phyloP scores from a whole-genome alignment of 2,113 vertebrate species.

The Thryonomys swinderianus region DNA sequence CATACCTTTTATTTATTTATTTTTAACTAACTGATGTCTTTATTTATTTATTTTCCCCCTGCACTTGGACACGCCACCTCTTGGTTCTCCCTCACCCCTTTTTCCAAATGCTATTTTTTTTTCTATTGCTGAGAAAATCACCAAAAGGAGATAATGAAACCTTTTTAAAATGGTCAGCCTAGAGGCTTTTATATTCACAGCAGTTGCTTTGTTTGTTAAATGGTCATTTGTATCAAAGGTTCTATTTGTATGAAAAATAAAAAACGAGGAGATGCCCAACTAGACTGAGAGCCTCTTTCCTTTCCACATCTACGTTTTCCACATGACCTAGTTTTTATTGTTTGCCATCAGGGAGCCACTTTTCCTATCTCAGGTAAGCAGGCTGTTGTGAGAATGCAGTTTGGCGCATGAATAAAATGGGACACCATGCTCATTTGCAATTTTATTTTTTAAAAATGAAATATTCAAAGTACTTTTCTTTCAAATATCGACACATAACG shows the following conservation, averaged over 20 bases:
- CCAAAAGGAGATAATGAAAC: conserved; percentile 4
- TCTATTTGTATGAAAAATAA: conserved; percentile 61
- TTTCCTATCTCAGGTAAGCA: conserved; percentile 39
- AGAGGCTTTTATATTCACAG: conserved; percentile 55
- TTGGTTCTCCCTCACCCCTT: not conserved
- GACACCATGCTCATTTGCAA: conserved; percentile 83
- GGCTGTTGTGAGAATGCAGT: conserved; percentile 17
- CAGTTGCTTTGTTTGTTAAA: conserved; percentile 54
- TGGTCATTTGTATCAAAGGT: conserved; percentile 55
- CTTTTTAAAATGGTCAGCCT: not conserved
- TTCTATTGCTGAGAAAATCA: conserved; percentile 40
- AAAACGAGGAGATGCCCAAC: conserved; percentile 48
- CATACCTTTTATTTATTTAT: not conserved
- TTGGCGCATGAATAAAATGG: conserved; percentile 68
- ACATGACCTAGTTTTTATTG: conserved; percentile 28
- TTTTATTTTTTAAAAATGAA: conserved; percentile 94
- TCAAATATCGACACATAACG: conserved; percentile 92
- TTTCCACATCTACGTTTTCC: conserved; percentile 55
- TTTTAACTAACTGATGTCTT: not conserved
- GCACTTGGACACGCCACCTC: not conserved
- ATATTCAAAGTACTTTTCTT: conserved; percentile 93
- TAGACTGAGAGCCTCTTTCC: conserved; percentile 43
- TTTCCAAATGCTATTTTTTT: conserved; percentile 58
- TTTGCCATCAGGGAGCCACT: conserved; percentile 39
- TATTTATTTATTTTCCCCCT: not conserved